These are phyloP conservation scores for Metacarcinus magister DNA, from an alignment of 2,888 invertebrate species.

Conservation along the genomic window DNA sequence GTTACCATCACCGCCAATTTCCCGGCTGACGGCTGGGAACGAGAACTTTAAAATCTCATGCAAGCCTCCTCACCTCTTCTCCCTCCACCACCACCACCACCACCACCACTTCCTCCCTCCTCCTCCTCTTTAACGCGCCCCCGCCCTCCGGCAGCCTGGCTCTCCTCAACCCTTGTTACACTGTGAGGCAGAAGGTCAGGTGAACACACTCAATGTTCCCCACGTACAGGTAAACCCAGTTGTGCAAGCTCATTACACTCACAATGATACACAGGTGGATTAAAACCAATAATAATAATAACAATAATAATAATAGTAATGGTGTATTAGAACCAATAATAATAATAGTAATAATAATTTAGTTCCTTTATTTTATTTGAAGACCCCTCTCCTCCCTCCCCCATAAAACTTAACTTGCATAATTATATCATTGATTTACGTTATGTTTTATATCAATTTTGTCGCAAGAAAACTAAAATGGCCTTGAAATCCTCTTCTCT, in stretches of 20 bases:
- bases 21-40: neutral
- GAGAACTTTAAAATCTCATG: slow-evolving; percentile 26
- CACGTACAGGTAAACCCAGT: neutral
- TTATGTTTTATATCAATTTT: no score
- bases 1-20: neutral
- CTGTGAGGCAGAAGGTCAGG: neutral
- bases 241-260: neutral
- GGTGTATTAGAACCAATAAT: no score
- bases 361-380: no score
- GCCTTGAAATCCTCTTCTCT: no score
- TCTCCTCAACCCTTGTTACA: neutral
- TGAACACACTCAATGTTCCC: neutral
- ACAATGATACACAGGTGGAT: neutral
- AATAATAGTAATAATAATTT: no score
- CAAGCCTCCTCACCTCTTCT: neutral
- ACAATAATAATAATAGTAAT: no score
- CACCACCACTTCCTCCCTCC: neutral
- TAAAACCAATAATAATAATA: no score
- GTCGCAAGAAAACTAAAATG: no score
- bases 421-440: no score
- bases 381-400: no score
- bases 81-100: neutral
- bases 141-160: neutral
- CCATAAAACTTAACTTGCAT: no score
- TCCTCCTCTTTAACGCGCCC: neutral